These are phyloP conservation scores for Siniperca chuatsi DNA, from an alignment of 2,113 vertebrate genomes.

Conservation along the genomic window DNA sequence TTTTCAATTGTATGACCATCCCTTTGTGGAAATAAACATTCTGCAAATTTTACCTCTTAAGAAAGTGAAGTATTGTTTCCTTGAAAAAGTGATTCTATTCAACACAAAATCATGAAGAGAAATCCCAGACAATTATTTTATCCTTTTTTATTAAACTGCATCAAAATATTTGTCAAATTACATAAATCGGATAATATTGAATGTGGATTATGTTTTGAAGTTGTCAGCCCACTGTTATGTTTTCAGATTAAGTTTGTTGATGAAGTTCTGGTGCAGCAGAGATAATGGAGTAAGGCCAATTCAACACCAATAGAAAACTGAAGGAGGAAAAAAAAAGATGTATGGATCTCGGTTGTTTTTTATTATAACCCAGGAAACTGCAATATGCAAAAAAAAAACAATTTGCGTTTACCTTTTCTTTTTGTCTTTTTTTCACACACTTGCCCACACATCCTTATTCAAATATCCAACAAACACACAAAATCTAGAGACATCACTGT, in stretches of 20 bases:
- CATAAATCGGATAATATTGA: neutral
- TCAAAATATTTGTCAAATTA: constrained; percentile 11
- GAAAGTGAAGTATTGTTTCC: neutral
- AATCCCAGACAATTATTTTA: neutral
- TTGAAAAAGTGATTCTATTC: neutral
- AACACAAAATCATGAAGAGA: constrained; percentile 1
- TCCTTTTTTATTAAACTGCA: constrained; percentile 25
- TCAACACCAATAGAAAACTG: neutral
- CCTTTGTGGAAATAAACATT: constrained; percentile 77
- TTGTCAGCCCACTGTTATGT: neutral
- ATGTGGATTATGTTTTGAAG: neutral
- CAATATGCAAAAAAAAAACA: constrained; percentile 1
- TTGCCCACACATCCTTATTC: constrained; percentile 23
- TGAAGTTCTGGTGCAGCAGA: constrained; percentile 12
- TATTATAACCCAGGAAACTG: constrained; percentile 20
- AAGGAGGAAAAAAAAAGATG: constrained; percentile 1
- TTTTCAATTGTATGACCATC: constrained; percentile 45
- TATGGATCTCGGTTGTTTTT: constrained; percentile 10
- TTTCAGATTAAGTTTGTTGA: constrained; percentile 7
- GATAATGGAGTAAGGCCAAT: neutral
- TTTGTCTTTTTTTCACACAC: neutral
- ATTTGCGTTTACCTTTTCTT: constrained; percentile 11
- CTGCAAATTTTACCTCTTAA: constrained; percentile 47
- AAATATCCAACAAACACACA: constrained; percentile 7
- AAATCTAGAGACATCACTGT: neutral